Evolutionary conservation across 2,888 invertebrate genomes (phyloP).

Genomic region (Aethes cnicana): DNA sequence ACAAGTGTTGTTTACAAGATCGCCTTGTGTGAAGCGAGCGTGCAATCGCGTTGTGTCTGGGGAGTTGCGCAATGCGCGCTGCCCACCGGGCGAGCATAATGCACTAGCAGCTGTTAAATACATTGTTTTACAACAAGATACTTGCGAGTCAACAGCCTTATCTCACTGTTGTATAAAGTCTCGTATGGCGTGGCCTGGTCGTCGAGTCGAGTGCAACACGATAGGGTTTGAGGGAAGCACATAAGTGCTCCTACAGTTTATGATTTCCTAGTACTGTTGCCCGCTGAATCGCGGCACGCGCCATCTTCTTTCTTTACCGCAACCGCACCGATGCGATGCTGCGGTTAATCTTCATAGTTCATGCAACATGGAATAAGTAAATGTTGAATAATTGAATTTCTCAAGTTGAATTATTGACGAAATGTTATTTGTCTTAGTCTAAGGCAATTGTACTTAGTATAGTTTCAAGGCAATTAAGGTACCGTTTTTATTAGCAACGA

Average conservation of each 20-base stretch:
- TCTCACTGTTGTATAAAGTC: conserved; percentile 1
- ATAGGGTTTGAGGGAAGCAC: conserved; percentile 29
- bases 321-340: conserved; percentile 17
- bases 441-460: too few species aligned
- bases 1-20: conserved; percentile 34
- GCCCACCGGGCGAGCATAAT: conserved; percentile 68
- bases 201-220: conserved; percentile 31
- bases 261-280: conserved; percentile 65
- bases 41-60: conserved; percentile 71
- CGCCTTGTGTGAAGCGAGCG: conserved; percentile 49
- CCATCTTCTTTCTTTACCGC: conserved; percentile 59
- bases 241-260: conserved; percentile 37
- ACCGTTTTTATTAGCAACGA: too few species aligned
- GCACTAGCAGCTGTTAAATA: conserved; percentile 45
- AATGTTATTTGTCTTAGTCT: too few species aligned
- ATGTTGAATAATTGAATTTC: too few species aligned
- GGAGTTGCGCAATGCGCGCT: conserved; percentile 82
- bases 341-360: too few species aligned
- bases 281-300: conserved; percentile 76
- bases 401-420: too few species aligned
- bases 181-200: not conserved
- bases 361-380: too few species aligned
- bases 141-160: conserved; percentile 40
- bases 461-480: too few species aligned
- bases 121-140: conserved; percentile 50